Evolutionary conservation across 2,797 vertebrate genomes (phyloP).

Genomic region (Pitangus sulphuratus): DNA sequence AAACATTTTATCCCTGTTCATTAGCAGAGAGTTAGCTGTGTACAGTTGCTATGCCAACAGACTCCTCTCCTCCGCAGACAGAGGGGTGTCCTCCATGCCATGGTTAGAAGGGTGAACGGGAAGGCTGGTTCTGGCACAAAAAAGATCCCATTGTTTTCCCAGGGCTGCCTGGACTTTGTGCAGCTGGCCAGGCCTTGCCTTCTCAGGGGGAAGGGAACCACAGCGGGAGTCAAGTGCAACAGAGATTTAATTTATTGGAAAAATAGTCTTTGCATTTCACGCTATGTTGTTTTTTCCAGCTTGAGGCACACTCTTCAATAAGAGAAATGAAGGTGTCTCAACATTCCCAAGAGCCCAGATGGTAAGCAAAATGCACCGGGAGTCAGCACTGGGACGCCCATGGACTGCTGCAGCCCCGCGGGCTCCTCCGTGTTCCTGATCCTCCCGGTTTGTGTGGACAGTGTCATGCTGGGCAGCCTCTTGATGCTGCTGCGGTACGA

Average conservation of each 20-base stretch:
- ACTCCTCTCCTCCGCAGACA: conserved; percentile 61
- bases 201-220: conserved; percentile 37
- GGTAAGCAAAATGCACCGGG: conserved; percentile 52
- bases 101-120: conserved; percentile 52
- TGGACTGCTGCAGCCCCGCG: background rate
- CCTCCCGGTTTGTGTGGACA: background rate
- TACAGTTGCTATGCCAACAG: conserved; percentile 70
- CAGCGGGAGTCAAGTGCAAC: conserved; percentile 38
- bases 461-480: conserved; percentile 5
- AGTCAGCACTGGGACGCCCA: background rate
- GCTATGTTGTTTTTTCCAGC: conserved; percentile 66
- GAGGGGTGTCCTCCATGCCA: conserved; percentile 50
- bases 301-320: conserved; percentile 49
- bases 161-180: conserved; percentile 46
- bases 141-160: conserved; percentile 63
- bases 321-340: conserved; percentile 72
- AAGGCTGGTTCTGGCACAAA: conserved; percentile 46
- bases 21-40: conserved; percentile 66
- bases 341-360: conserved; percentile 52
- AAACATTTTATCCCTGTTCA: conserved; percentile 74
- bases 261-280: conserved; percentile 51
- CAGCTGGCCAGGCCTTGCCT: conserved; percentile 43
- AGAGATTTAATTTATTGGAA: conserved; percentile 45
- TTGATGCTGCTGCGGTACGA: background rate
- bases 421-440: background rate